These are phyloP conservation scores for Bicyclus anynana DNA, from an alignment of 1,140 invertebrate species.

Conservation along the genomic window DNA sequence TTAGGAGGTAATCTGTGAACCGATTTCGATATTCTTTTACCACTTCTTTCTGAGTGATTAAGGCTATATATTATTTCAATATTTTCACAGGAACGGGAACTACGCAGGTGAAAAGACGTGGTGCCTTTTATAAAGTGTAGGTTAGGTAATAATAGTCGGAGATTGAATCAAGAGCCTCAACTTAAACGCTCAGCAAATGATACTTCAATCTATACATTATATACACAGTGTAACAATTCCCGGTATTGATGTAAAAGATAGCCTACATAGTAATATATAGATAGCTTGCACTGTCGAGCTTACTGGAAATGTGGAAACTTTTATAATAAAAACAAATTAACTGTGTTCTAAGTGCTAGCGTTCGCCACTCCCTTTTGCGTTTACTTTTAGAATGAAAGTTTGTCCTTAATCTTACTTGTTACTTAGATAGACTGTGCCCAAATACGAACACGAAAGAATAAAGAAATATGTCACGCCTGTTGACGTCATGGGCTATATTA, in stretches of 20 bases:
- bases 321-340: conserved; percentile 68
- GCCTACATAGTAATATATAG: conserved; percentile 3
- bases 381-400: conserved; percentile 51
- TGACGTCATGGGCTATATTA: no score
- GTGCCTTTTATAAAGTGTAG: no score
- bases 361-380: conserved; percentile 40
- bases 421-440: conserved; percentile 13
- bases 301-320: conserved; percentile 51
- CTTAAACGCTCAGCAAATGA: no score
- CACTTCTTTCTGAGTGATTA: no score
- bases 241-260: conserved; percentile 7
- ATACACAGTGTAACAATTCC: background rate
- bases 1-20: no score
- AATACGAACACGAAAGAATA: background rate
- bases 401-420: conserved; percentile 52
- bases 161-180: no score
- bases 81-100: no score
- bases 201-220: no score
- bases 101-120: no score
- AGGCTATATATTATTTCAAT: no score
- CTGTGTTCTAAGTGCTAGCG: conserved; percentile 45
- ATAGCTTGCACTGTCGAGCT: conserved; percentile 26
- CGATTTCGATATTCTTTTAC: no score
- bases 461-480: background rate
- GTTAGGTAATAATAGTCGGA: no score